These are phyloP conservation scores for Cyrtonyx montezumae DNA, from an alignment of 2,113 vertebrate species.

Conservation along the genomic window DNA sequence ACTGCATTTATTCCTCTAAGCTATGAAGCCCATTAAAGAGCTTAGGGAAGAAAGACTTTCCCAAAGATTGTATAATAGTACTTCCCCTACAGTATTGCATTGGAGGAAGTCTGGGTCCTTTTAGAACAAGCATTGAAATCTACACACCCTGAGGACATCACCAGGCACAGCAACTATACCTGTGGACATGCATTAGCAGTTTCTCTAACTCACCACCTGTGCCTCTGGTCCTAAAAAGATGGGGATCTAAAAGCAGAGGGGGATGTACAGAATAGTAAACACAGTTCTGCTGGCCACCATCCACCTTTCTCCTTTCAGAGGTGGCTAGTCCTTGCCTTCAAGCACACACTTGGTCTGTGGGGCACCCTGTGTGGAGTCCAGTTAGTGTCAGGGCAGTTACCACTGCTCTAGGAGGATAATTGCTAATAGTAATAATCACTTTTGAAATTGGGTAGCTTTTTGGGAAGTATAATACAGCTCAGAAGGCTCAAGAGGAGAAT, in stretches of 20 bases:
- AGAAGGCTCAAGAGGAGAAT: background rate
- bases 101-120: background rate
- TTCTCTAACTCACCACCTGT: background rate
- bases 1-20: background rate
- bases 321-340: background rate
- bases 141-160: background rate
- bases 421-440: background rate
- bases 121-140: background rate
- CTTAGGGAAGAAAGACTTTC: background rate
- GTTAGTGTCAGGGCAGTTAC: background rate
- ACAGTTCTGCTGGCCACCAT: background rate
- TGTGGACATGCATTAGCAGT: background rate
- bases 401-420: background rate
- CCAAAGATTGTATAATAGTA: background rate
- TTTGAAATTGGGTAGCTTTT: background rate
- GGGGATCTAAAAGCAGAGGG: background rate
- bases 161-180: background rate
- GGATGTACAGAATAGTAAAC: background rate
- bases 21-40: background rate
- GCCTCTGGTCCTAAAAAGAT: background rate
- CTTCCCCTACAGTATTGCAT: background rate
- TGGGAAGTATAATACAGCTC: background rate
- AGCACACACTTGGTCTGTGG: background rate
- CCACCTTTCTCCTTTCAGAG: background rate
- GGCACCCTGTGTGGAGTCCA: background rate